These are phyloP conservation scores for Rousettus madagascariensis DNA, from an alignment of 2,797 vertebrate species.

Conservation along the genomic window DNA sequence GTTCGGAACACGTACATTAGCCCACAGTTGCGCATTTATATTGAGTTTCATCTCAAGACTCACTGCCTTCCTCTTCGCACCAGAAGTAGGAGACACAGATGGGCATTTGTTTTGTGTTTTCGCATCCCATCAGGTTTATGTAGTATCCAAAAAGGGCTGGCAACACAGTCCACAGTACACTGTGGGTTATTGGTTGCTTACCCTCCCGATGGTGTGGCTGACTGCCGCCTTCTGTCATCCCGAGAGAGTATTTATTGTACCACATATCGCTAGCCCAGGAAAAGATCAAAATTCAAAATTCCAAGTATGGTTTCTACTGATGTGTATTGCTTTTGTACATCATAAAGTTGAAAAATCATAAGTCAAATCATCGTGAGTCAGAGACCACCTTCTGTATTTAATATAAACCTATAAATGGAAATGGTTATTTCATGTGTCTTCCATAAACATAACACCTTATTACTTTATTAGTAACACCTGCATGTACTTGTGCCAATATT, in stretches of 20 bases:
- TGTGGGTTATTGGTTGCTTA: too few relatives aligned
- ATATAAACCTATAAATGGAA: constrained; percentile 1
- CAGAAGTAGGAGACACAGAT: neutral
- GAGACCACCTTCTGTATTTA: neutral
- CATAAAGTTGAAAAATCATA: neutral
- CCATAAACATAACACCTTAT: neutral
- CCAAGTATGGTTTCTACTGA: neutral
- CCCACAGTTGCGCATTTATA: neutral
- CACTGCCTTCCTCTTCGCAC: neutral
- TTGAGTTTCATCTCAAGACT: neutral
- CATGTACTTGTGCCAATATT: neutral
- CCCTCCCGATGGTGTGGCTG: too few relatives aligned
- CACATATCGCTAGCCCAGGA: neutral
- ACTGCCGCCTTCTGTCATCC: neutral
- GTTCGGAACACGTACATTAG: neutral
- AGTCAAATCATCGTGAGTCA: neutral
- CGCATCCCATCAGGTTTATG: too few relatives aligned
- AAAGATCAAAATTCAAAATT: neutral
- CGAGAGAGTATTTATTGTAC: neutral
- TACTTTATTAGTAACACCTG: neutral
- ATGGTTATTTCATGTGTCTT: neutral
- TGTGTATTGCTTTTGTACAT: neutral
- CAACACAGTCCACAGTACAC: neutral
- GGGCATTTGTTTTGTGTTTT: neutral
- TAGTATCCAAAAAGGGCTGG: neutral